Base-by-base conservation (phyloP, 1,140 invertebrate species). In the Bombus confusus region DNA sequence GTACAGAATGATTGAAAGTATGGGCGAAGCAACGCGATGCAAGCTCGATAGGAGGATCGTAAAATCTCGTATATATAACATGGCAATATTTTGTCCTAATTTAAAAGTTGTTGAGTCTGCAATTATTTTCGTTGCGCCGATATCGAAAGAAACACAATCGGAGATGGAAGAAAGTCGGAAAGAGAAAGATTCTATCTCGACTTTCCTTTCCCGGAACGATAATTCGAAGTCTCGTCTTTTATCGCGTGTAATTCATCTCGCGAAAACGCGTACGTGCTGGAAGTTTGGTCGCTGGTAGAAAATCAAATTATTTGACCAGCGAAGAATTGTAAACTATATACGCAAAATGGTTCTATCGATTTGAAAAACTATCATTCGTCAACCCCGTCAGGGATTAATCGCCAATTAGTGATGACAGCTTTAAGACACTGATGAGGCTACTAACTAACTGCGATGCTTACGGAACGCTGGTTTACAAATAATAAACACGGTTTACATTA, bases 391-490 rank as follows among this genome's bases (percentile, higher is more conserved):
- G 22, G 22, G 66, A 22, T n/a, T 66, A 64, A 83, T 83, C 73
- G 64, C 0, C 22, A 25, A 52, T 43, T 52, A 10, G n/a, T 28
- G 59, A 25, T 43, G 59, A 62, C 59, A 62, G 59, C 31, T 6
- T 2, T 25, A 25, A n/a, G 31, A 66, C 59, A 39, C 47, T 28
- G 25, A 66, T 15, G 62, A 39, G 31, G 22, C 34, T 66, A 4
- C 3, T 76, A 76, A 62, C 47, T 52, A 52, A 83, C 43, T 34
- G 76, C 59, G 22, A 39, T 22, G 47, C 25, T n/a, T 37, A 13
- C n/a, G 75, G 25, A 31, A 71, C 47, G 43, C 37, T 52, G 47
- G 22, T 69, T 78, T 71, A 71, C 39, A 34, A 84, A 72, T 79
- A 79, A 57, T 22, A 39, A 25, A 72, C n/a, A 72, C 10, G 13